Percentiles rank a stretch among this genome's conserved stretches.
Conservation (phyloP, 2,797 vertebrate species). For the Pampus argenteus region DNA sequence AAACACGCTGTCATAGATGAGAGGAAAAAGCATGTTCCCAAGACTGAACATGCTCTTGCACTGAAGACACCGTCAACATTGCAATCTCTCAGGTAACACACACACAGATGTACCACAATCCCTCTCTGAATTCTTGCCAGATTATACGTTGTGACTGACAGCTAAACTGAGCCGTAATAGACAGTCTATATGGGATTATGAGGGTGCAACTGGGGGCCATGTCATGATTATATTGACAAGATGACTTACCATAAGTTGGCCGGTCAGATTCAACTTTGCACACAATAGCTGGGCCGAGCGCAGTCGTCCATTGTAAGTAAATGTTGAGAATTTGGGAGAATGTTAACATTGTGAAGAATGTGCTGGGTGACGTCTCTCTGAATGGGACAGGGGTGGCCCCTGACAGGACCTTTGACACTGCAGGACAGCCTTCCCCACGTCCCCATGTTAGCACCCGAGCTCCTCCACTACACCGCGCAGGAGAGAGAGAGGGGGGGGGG, state of each 20-base stretch:
- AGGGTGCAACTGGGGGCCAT: conserved; percentile 73
- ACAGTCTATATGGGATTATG: conserved; percentile 75
- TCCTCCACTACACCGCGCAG: conserved; percentile 54
- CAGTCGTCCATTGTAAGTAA: conserved; percentile 76
- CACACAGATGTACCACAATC: conserved; percentile 3
- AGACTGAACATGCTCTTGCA: not conserved
- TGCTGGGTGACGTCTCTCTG: conserved; percentile 78
- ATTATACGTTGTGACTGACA: conserved; percentile 77
- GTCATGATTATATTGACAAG: conserved; percentile 77
- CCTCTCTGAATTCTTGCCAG: conserved; percentile 33
- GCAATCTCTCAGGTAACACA: conserved; percentile 5
- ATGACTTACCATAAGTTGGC: conserved; percentile 77
- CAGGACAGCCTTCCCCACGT: conserved; percentile 66
- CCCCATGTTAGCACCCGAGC: conserved; percentile 52
- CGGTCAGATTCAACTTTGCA: conserved; percentile 62
- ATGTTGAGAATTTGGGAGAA: conserved; percentile 81
- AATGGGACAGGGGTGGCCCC: conserved; percentile 73
- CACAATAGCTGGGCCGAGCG: conserved; percentile 66
- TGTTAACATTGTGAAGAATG: conserved; percentile 86
- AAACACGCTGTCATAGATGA: not conserved
- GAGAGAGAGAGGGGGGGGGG: conserved; percentile 33
- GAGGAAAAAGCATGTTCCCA: not conserved
- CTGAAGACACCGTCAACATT: not conserved
- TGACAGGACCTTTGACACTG: conserved; percentile 81
- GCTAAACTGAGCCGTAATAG: conserved; percentile 73